Conservation (phyloP, 2,797 vertebrate species). For the Xenops minutus region DNA sequence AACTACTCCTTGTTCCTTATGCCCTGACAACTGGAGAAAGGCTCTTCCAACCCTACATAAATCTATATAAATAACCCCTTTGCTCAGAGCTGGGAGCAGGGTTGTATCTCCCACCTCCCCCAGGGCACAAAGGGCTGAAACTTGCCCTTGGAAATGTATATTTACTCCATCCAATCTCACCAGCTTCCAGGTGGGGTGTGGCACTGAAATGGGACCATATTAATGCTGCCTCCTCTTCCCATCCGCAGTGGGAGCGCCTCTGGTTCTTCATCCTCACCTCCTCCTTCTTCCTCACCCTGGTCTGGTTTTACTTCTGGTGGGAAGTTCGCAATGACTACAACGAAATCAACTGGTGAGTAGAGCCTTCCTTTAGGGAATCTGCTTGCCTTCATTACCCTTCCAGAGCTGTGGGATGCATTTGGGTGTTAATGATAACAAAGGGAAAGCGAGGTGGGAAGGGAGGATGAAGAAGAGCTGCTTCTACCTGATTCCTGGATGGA, state of each 20-base stretch:
- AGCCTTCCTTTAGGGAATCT: background rate
- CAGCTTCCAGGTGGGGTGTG: background rate
- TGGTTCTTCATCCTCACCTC: slow-evolving; percentile 91
- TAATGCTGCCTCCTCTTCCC: background rate
- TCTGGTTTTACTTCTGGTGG: slow-evolving; percentile 97
- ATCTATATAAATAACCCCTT: fast-evolving
- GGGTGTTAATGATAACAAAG: background rate
- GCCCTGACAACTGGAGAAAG: background rate
- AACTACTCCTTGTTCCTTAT: fast-evolving
- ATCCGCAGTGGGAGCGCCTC: slow-evolving; percentile 88
- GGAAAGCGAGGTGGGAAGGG: background rate
- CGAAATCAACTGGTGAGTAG: slow-evolving; percentile 94
- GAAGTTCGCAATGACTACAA: slow-evolving; percentile 95
- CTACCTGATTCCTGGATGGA: fast-evolving
- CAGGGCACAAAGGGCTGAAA: background rate
- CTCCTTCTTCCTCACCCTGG: slow-evolving; percentile 89
- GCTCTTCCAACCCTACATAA: background rate
- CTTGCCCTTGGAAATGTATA: background rate
- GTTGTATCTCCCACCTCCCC: background rate
- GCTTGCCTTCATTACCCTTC: fast-evolving
- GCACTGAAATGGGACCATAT: fast-evolving
- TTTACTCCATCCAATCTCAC: background rate
- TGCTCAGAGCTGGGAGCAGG: background rate
- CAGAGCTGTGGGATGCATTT: background rate
- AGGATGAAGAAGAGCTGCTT: background rate